Base-by-base conservation (phyloP, 1,140 invertebrate species). In the Bombus ignitus region DNA sequence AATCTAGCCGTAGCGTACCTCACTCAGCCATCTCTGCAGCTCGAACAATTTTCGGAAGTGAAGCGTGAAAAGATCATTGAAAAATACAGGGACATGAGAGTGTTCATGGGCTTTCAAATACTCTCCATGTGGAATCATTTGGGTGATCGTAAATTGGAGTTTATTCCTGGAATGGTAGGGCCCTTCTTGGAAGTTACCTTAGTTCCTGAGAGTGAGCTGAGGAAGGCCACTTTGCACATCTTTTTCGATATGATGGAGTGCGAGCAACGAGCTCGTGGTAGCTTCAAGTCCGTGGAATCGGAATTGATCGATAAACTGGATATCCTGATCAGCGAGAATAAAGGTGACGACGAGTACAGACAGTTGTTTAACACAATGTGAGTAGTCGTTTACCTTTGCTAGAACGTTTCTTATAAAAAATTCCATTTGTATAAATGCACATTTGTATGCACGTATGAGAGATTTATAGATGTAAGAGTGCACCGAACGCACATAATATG, bases 201-300 rank as follows among this genome's bases (percentile, higher is more conserved):
- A 35, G 98, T 99, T 35, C 98, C 98, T 1, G 98, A 99, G 92
- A 96, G 96, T 83, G 97, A 98, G 90, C 93, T 99, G 32, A 96
- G 99, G 12, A 98, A 98, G 92, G 98, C 98, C 0, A 99, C 98
- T 0, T 96, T 99, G 32, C 98, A 98, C 18, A 98, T 99, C 47
- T 98, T 99, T 91, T 99, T 99, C 92, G 98, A 99, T 92, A 98
- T 99, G 97, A 99, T 99, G 98, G 98, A 99, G 87, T 98, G 97
- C 92, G 99, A 99, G 93, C 97, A 98, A 84, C 96, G 97, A 86
- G 96, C 96, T 10, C 96, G 97, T 4, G 98, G 98, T 15, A 97
- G 97, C 91, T 99, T 99, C 91, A 97, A 98, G 86, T 96, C 98
- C 90, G 98, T 99, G 22, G 98, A 99, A 94, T 98, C 97, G 32